Evolutionary conservation across 2,797 vertebrate species (phyloP).

Genomic region (Thunnus albacares): DNA sequence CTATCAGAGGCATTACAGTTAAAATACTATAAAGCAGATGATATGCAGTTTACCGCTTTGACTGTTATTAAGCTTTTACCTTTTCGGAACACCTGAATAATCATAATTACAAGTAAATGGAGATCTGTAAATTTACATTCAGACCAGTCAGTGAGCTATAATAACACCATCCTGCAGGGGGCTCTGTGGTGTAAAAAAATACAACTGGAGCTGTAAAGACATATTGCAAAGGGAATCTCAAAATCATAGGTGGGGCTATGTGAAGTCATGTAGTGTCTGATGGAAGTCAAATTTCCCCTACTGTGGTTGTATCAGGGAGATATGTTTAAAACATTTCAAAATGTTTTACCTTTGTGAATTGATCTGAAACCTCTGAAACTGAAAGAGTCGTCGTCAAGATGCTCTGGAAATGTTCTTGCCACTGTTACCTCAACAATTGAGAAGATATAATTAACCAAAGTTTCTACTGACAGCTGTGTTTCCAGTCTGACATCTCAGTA

Average conservation of each 20-base stretch:
- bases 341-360: neutral
- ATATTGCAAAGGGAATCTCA: neutral
- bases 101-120: neutral
- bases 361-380: neutral
- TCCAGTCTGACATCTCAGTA: slow-evolving; percentile 8
- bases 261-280: neutral
- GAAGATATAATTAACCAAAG: neutral
- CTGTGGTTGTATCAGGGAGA: neutral
- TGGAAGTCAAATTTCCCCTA: neutral
- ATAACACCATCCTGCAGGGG: slow-evolving; percentile 19
- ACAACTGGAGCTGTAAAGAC: neutral
- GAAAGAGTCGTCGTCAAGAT: neutral
- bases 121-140: neutral
- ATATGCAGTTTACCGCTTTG: neutral
- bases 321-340: neutral
- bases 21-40: neutral
- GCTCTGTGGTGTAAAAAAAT: slow-evolving; percentile 1
- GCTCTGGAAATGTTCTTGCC: neutral
- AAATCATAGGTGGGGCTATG: neutral
- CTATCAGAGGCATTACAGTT: neutral
- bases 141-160: neutral
- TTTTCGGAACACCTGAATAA: neutral
- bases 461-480: neutral
- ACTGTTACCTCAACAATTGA: neutral
- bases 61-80: neutral